Base-by-base conservation (phyloP, 37 sponge, comb jelly and placozoan genomes). In the Theonella swinhoei region DNA sequence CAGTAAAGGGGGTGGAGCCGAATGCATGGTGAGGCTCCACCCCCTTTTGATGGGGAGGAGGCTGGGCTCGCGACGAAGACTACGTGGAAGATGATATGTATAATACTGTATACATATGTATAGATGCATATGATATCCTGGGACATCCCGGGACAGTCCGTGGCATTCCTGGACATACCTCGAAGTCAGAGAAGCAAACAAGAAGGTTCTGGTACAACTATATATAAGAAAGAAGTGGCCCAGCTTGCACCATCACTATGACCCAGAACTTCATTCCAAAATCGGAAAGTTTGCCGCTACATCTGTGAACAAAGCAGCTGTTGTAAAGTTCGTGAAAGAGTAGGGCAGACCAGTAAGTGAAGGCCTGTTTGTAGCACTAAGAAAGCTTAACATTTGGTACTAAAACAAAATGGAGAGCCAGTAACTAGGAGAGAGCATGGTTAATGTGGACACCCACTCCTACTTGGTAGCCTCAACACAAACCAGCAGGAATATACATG, bases 351-450 rank as follows among this genome's bases (percentile, higher is more conserved):
- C 54, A 47, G 54, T 47, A 47, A 47, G 54, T 47, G 54, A 47
- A 47, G 14, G 54, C 54, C 54, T 47, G 7, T 47, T 7, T 14
- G 54, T 47, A 14, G 54, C 54, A 47, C 14, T 7, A 47, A 47
- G 54, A 47, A 47, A 14, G 54, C 54, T 47, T 47, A 47, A 17
- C 14, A 47, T 14, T 47, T 47, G 14, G 54, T 14, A 47, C 54
- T 47, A 14, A 47, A 47, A 47, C 54, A 47, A 47, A 14, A 62
- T 31, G 38, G 61, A 62, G 79, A 59, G 17, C 22, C 70, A 68
- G 39, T 80, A 14, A 80, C 71, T 25, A 34, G 81, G 39, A 70
- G 68, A 9, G 68, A n/a, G n/a, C 81, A 80, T 80, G 81, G 42
- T 32, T 33, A 19, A 5, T 8, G 71, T 38, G 81, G 81, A 32